Base-by-base conservation (phyloP, 2,888 invertebrate species). In the Athalia circularis region DNA sequence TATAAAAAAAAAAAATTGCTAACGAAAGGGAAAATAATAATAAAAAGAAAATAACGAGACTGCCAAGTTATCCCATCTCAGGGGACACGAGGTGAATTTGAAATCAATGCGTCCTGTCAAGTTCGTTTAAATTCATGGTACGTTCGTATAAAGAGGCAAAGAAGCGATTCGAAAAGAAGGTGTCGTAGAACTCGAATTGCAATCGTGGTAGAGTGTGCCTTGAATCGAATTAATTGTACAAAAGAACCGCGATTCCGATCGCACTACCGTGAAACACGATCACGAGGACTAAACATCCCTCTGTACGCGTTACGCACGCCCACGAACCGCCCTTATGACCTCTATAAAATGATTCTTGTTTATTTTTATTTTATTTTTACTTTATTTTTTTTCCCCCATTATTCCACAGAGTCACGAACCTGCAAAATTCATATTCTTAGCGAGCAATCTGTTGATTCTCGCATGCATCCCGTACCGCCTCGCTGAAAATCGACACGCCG, bases 341-440 rank as follows among this genome's bases (percentile, higher is more conserved):
- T 29, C 29, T 29, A 72, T 50, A 72, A 50, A 72, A 43, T 50
- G 29, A 61, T 50, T 43, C 67, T 75, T 65, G 74, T 72, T 65
- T 45, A 29, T 68, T 48, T 29, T 48, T 78, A n/a, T 11, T 43
- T 61, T n/a, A n/a, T n/a, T n/a, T n/a, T n/a, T n/a, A n/a, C n/a
- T n/a, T 77, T 8, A 13, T 15, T 75, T 43, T 80, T 80, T 57
- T 74, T 29, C n/a, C n/a, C n/a, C n/a, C 29, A 29, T 29, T 29
- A 29, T 29, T 77, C 11, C 80, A 79, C 90, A 98, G 98, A 94
- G 94, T 11, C 96, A 97, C 89, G 98, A 98, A 79, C 99, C 99
- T 47, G 97, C 98, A 0, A 99, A 99, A 91, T 95, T 96, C 52
- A 96, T 98, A 86, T 99, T 98, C 91, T 91, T 99, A 78, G 92